Conservation (phyloP, 2,113 vertebrate genomes). For the Vireo altiloquus region DNA sequence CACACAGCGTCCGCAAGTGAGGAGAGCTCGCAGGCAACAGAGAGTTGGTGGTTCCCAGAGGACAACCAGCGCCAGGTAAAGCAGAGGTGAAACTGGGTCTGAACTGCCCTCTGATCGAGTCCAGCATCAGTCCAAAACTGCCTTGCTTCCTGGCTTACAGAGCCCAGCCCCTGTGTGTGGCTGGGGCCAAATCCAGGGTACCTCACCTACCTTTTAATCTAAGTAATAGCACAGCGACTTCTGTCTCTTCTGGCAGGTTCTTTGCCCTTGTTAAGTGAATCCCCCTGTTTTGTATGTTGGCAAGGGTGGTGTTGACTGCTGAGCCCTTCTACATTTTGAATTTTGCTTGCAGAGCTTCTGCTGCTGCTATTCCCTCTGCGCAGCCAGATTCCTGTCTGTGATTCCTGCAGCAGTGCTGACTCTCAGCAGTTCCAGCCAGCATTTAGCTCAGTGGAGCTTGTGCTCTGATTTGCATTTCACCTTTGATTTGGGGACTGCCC, state of each 20-base stretch:
- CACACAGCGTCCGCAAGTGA: neutral
- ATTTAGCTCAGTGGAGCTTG: neutral
- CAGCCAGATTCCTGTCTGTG: neutral
- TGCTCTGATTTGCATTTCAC: neutral
- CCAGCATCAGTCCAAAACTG: neutral
- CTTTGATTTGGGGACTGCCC: neutral
- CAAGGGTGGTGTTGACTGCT: neutral
- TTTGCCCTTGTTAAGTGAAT: neutral
- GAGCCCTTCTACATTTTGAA: neutral
- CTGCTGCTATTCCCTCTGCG: rapidly evolving
- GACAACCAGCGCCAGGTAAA: conserved; percentile 64
- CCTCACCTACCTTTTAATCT: neutral
- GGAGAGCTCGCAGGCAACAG: conserved; percentile 23
- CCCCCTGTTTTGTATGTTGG: neutral
- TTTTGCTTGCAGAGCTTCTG: neutral
- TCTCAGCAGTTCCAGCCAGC: neutral
- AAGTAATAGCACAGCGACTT: rapidly evolving
- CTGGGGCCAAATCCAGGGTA: neutral
- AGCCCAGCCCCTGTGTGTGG: neutral
- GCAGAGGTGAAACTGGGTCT: neutral
- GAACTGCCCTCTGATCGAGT: neutral
- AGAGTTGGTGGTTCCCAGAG: conserved; percentile 63
- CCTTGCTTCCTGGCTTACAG: neutral
- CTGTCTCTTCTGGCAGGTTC: neutral
- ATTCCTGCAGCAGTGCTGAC: neutral